Base-by-base conservation (phyloP, 2,797 vertebrate species). In the Sphenodon punctatus region DNA sequence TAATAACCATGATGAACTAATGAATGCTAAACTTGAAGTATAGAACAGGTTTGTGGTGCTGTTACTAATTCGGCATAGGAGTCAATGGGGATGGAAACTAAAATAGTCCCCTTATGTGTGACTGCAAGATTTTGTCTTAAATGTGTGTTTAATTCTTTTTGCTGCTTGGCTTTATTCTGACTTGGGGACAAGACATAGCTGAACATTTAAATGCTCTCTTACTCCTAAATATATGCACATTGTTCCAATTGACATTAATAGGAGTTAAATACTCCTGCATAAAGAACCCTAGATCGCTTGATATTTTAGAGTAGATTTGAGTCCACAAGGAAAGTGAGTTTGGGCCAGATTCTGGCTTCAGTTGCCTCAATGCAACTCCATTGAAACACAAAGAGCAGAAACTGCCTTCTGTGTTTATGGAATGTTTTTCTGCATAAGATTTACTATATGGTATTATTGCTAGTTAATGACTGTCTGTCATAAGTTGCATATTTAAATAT, bases 401-500 rank as follows among this genome's bases (percentile, higher is more conserved):
- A 32, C 16, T 55, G 2, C 17, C 17, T 30, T 30, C 32, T 55
- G 53, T 55, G 30, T 55, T 55, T 17, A 32, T 30, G 30, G 17
- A 32, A 32, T 17, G 20, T n/a, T 55, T 49, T n/a, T 49, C 49
- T 49, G 48, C 39, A 20, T 46, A 46, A 46, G 45, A 23, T 48
- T n/a, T 38, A 63, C 61, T 46, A 17, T 46, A 60, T 53, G 65
- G 22, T 41, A 8, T 75, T 61, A 32, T 75, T 55, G 46, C 70
- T 78, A 81, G 77, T 85, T 69, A 79, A 72, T 78, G 53, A 81
- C 69, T n/a, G n/a, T n/a, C n/a, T n/a, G n/a, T n/a, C n/a, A n/a
- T n/a, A n/a, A n/a, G n/a, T n/a, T n/a, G n/a, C n/a, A n/a, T n/a
- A n/a, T n/a, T n/a, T n/a, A n/a, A n/a, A n/a, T n/a, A n/a, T 55